Evolutionary conservation across 2,888 invertebrate genomes (phyloP).

Genomic region (Nomada goodeniana): DNA sequence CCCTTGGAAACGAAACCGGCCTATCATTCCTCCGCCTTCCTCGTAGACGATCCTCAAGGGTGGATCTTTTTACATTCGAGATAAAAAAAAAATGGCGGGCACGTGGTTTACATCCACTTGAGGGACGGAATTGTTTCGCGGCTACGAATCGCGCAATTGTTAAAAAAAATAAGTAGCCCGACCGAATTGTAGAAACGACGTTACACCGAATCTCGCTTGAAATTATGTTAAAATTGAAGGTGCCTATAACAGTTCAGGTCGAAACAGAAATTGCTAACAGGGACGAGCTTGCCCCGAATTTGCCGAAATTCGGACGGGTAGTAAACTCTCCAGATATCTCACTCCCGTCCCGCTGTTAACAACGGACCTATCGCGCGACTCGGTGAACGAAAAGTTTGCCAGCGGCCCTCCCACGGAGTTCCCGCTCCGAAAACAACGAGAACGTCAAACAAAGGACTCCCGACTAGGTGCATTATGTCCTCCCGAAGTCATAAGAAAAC

Average conservation of each 20-base stretch:
- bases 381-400: slow-evolving; percentile 56
- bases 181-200: too few relatives aligned
- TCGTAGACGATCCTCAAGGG: slow-evolving; percentile 57
- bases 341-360: background rate
- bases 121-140: background rate
- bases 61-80: slow-evolving; percentile 68
- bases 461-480: slow-evolving; percentile 76
- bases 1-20: slow-evolving; percentile 58
- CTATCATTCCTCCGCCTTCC: slow-evolving; percentile 68
- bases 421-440: slow-evolving; percentile 75
- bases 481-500: slow-evolving; percentile 81
- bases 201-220: background rate
- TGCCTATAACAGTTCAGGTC: too few relatives aligned
- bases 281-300: background rate
- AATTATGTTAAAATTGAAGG: background rate
- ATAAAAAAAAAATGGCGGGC: slow-evolving; percentile 67
- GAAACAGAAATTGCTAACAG: too few relatives aligned
- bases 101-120: background rate
- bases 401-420: slow-evolving; percentile 7
- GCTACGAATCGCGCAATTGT: too few relatives aligned
- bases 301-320: background rate
- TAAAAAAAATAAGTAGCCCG: too few relatives aligned
- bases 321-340: background rate
- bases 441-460: slow-evolving; percentile 79
- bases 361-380: too few relatives aligned